Evolutionary conservation across 2,113 vertebrate species (phyloP), one percentile per base, ranked within the genome.

Genomic region (Brachyhypopomus gauderio): DNA sequence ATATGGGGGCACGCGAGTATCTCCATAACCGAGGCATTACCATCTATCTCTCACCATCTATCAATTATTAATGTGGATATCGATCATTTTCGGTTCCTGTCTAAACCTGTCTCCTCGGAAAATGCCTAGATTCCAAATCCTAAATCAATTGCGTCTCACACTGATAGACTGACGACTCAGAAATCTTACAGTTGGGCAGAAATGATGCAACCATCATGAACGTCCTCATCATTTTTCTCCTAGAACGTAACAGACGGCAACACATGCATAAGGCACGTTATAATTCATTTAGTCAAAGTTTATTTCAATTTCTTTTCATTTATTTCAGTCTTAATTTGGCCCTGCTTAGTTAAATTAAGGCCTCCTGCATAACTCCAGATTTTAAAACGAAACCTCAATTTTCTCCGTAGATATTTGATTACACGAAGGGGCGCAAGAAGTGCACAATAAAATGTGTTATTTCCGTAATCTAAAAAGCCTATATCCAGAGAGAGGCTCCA

Each of bases 11-110:
- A 22, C 14, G 19, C 66, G 20, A 67, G 16, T 8, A n/a, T 22
- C 34, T 41, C 36, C 66, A 41, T 38, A 41, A 41, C 66, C 38
- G 34, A 30, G 19, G 30, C 66, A 34, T 41, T 66, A 74, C 66
- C 66, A 70, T 70, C 66, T 38, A 70, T 70, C 66, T 70, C 66
- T 70, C 64, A 36, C 34, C 38, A 38, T 77, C 67, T 82, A 93
- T 94, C 92, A 93, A 93, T 94, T 93, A 94, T 93, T 94, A 91
- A 94, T 87, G 89, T 85, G 75, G 66, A 80, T 86, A 93, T 94
- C 91, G 92, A 93, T 92, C 89, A 92, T 90, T 90, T 77, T 70
- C 85, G 89, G 77, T 85, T 89, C 88, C 88, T 90, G 91, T 86
- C 88, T 91, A 89, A 90, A 89, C 86, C 86, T 87, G 83, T 86